phyloP scores from a whole-genome alignment of 2,113 vertebrate species.

The Dipodomys ordii region DNA sequence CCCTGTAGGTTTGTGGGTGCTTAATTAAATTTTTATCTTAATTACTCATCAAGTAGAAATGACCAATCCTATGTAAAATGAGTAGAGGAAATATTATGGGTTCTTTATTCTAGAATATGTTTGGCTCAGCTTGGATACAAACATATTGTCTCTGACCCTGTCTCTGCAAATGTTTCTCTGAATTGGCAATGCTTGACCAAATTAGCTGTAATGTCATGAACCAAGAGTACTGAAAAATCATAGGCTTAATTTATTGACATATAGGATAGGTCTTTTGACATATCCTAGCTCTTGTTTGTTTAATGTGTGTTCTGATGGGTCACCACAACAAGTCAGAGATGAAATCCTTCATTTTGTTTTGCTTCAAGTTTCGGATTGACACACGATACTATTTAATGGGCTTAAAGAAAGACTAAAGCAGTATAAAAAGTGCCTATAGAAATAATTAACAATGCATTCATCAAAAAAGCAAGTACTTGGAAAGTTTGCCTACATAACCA shows the following conservation, averaged over 20 bases:
- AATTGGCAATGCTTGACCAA: constrained; percentile 74
- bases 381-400: constrained; percentile 50
- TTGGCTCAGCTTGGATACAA: constrained; percentile 35
- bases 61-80: constrained; percentile 14
- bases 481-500: not conserved
- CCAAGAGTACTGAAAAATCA: constrained; percentile 60
- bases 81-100: constrained; percentile 33
- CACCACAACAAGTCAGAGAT: constrained; percentile 63
- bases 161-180: constrained; percentile 61
- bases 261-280: constrained; percentile 61
- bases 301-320: constrained; percentile 61
- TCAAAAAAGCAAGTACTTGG: constrained; percentile 47
- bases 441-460: constrained; percentile 58
- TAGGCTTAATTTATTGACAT: constrained; percentile 73
- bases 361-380: constrained; percentile 64
- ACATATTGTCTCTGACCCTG: constrained; percentile 43
- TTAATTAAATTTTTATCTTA: constrained; percentile 41
- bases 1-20: not conserved
- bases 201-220: constrained; percentile 72
- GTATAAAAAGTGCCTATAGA: constrained; percentile 31
- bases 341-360: constrained; percentile 72
- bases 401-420: constrained; percentile 60
- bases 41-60: constrained; percentile 51
- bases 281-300: constrained; percentile 47
- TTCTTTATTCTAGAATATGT: constrained; percentile 21